Evolutionary conservation across 2,113 vertebrate genomes (phyloP).

Genomic region (Oreochromis spilurus): DNA sequence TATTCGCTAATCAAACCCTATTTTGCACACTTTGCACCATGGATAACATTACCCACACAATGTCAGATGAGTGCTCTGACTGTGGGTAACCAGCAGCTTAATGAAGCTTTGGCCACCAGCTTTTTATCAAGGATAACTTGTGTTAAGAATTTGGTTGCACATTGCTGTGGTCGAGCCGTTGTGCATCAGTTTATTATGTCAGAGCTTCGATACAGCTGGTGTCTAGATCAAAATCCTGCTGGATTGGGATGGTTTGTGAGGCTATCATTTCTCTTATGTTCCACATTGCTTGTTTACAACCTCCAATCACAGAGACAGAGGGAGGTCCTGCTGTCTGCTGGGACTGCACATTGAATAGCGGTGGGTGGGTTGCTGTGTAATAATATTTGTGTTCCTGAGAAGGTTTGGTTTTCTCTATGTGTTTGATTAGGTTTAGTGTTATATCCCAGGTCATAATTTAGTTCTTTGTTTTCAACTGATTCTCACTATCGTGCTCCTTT

Average conservation of each 20-base stretch:
- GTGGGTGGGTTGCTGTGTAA: not conserved
- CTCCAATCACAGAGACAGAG: not conserved
- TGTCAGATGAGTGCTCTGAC: not conserved
- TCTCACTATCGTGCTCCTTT: not conserved
- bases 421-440: not conserved
- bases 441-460: not conserved
- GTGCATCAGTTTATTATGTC: not conserved
- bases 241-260: not conserved
- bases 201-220: not conserved
- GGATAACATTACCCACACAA: not conserved
- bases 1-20: not conserved
- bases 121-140: not conserved
- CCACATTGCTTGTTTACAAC: not conserved
- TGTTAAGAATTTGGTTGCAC: not conserved
- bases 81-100: not conserved
- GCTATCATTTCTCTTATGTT: not conserved
- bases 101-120: not conserved
- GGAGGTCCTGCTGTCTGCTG: not conserved
- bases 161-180: not conserved
- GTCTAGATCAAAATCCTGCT: not conserved
- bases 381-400: not conserved
- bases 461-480: not conserved
- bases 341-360: not conserved
- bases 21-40: not conserved
- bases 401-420: not conserved